Evolutionary conservation across 2,113 vertebrate species (phyloP).

Genomic region (Cinclus mexicanus): DNA sequence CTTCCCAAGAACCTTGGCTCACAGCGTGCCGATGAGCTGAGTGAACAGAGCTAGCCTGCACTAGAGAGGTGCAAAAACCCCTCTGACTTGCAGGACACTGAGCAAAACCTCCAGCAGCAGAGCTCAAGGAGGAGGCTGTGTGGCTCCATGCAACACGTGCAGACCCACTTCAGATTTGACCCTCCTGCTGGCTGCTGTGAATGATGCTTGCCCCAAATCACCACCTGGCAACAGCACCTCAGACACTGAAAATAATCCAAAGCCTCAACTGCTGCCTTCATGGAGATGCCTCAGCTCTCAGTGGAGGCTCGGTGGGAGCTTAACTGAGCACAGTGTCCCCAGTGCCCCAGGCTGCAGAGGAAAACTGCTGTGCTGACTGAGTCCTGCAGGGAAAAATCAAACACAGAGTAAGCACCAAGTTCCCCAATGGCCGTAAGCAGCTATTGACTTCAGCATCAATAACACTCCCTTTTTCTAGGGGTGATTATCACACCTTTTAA

Average conservation of each 20-base stretch:
- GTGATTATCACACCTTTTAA: not conserved
- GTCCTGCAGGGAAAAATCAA: not conserved
- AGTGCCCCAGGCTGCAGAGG: not conserved
- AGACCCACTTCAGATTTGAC: not conserved
- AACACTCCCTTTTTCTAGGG: not conserved
- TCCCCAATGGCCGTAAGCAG: not conserved
- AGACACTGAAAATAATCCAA: not conserved
- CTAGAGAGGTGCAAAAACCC: fast-evolving
- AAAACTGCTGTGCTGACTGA: not conserved
- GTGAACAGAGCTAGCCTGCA: not conserved
- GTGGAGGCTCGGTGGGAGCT: not conserved
- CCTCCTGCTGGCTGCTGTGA: not conserved
- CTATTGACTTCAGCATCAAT: not conserved
- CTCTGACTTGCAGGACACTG: not conserved
- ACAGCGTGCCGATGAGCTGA: fast-evolving
- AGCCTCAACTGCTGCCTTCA: not conserved
- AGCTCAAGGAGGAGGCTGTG: not conserved
- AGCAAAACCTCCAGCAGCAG: not conserved
- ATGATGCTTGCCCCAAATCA: not conserved
- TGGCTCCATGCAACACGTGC: fast-evolving
- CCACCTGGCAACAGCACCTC: fast-evolving
- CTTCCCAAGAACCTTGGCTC: not conserved
- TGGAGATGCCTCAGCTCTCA: not conserved
- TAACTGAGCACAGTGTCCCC: not conserved
- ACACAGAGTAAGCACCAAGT: not conserved